Evolutionary conservation across 2,113 vertebrate genomes (phyloP), one percentile per base, ranked within the genome.

Genomic region (Thryonomys swinderianus): DNA sequence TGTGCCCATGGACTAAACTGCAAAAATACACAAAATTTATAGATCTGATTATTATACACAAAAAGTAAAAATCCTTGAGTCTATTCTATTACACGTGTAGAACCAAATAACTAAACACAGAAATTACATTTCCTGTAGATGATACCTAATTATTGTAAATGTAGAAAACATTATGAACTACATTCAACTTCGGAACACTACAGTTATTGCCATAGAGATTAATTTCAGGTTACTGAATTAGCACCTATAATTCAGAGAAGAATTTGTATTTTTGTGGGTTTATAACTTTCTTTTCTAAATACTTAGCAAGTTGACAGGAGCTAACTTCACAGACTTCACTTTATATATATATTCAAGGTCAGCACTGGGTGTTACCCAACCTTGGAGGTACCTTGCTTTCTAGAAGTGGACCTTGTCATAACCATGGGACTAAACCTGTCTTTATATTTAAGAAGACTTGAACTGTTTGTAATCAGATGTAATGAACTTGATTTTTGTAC

Each of bases 311-410:
- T 14, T 57, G 5, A 34, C 20, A 59, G 18, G 8, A 42, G 23
- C 20, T 37, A 74, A 51, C 8, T 37, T 21, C 14, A 11, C 13
- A 20, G 53, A 37, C 9, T 30, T 5, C 3, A 83, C 16, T 37
- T 83, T 40, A 1, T 1, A 40, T 13, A 40, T 13, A 5, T 71
- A 1, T 59, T 59, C 37, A 59, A 59, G 40, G 27, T 67, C 8
- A 34, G 40, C 20, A 45, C 7, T 12, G 59, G 34, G 37, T 73
- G 27, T 7, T 27, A 11, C 5, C 27, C 17, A 18, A 42, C 13
- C 5, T 40, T 1, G 1, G 18, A 61, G 30, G 16, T 13, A 42
- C 30, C 27, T 23, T 30, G 8, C 2, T 27, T 1, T 20, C 55
- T 23, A 51, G 4, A 13, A 51, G 21, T 10, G 14, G 1, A 59